Evolutionary conservation across 2,888 invertebrate species (phyloP).

Genomic region (Heliconius ethilla): DNA sequence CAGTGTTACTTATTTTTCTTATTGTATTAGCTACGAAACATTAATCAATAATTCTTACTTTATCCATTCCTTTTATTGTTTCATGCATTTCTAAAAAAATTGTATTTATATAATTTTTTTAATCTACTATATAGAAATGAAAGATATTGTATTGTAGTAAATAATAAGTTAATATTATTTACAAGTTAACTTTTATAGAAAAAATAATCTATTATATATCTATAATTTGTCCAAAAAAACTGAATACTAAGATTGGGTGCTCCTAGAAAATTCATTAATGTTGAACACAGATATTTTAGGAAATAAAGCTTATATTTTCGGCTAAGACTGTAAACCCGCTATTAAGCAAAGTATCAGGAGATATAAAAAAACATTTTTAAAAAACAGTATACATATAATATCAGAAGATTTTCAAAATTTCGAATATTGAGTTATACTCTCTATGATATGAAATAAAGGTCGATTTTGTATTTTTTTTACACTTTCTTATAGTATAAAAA

Average conservation of each 20-base stretch:
- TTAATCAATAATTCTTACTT: not conserved
- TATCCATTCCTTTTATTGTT: not conserved
- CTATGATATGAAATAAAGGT: too few relatives aligned
- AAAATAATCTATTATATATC: not conserved
- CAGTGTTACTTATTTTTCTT: not conserved
- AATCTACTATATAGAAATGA: not conserved
- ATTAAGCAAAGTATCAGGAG: too few relatives aligned
- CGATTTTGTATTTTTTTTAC: too few relatives aligned
- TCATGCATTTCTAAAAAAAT: constrained; percentile 2
- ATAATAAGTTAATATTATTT: not conserved
- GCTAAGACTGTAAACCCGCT: too few relatives aligned
- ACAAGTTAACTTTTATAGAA: not conserved
- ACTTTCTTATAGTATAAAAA: too few relatives aligned
- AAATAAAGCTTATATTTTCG: not conserved
- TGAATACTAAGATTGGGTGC: not conserved
- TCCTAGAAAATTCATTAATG: not conserved
- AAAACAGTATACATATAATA: too few relatives aligned
- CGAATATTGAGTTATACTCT: too few relatives aligned
- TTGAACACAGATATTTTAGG: not conserved
- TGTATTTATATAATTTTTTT: not conserved
- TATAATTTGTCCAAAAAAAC: not conserved
- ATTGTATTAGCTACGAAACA: not conserved
- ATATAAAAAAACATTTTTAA: too few relatives aligned
- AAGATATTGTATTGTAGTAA: not conserved
- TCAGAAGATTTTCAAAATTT: too few relatives aligned